Conservation (phyloP, 2,797 vertebrate species). For the Chromobotia macracanthus region DNA sequence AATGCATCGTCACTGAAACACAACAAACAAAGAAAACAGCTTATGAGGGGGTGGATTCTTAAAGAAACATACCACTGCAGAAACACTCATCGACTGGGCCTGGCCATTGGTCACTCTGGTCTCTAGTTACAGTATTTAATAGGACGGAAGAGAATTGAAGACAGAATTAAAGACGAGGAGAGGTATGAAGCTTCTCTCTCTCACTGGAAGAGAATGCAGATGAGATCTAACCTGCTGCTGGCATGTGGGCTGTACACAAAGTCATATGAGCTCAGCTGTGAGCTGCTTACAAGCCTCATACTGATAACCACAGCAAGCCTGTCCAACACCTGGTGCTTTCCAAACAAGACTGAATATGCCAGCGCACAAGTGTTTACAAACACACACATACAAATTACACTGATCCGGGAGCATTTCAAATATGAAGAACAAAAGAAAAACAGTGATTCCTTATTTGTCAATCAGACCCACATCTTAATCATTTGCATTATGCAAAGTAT, state of each 20-base stretch:
- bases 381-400: conserved; percentile 32
- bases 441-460: neutral
- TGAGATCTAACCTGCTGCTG: neutral
- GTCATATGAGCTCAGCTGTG: conserved; percentile 1
- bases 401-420: neutral
- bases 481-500: neutral
- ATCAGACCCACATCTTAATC: neutral
- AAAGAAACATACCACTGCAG: neutral
- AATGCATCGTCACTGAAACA: neutral
- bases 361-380: conserved; percentile 14
- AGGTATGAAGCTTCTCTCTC: neutral
- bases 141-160: neutral
- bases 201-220: conserved; percentile 2
- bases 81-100: neutral
- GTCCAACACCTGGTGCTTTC: neutral
- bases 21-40: neutral
- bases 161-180: neutral
- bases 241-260: neutral
- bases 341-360: neutral
- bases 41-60: neutral
- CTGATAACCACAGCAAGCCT: conserved; percentile 19
- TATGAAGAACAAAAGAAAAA: neutral
- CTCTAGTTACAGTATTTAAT: neutral
- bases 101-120: neutral
- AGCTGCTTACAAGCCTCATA: neutral